Evolutionary conservation across 1,140 invertebrate species (phyloP).

Genomic region (Propsilocerus akamusi): DNA sequence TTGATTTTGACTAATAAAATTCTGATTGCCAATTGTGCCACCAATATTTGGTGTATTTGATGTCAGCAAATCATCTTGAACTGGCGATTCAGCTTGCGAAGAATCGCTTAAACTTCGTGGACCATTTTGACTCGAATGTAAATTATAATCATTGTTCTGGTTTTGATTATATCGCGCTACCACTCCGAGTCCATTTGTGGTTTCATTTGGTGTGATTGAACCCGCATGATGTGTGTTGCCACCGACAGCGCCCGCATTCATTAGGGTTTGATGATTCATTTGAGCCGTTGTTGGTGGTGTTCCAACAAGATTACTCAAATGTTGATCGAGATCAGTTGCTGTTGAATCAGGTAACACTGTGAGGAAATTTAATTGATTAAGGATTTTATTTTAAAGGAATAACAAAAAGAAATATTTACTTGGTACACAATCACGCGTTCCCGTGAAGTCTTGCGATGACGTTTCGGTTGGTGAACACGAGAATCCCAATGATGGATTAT

Average conservation of each 20-base stretch:
- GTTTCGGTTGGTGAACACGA: constrained; percentile 44
- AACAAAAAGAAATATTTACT: constrained; percentile 14
- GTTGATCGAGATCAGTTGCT: constrained; percentile 55
- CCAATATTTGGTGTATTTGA: constrained; percentile 29
- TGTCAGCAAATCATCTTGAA: constrained; percentile 51
- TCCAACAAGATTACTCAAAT: constrained; percentile 47
- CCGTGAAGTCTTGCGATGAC: constrained; percentile 42
- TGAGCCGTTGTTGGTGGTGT: constrained; percentile 29
- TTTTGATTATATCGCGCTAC: constrained; percentile 35
- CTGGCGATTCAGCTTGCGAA: constrained; percentile 62
- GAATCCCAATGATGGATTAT: constrained; percentile 42
- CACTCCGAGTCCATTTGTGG: constrained; percentile 20
- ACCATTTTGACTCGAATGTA: constrained; percentile 24
- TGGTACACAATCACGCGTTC: constrained; percentile 24
- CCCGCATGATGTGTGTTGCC: constrained; percentile 22
- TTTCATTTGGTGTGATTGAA: constrained; percentile 26
- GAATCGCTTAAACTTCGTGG: constrained; percentile 58
- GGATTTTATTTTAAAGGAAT: constrained; percentile 1
- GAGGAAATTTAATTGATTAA: constrained; percentile 13
- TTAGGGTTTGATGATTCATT: constrained; percentile 22
- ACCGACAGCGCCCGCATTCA: constrained; percentile 8
- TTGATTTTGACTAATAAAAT: constrained; percentile 20
- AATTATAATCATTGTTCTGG: constrained; percentile 20
- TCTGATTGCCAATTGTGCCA: constrained; percentile 17
- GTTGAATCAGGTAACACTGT: constrained; percentile 54